Evolutionary conservation across 2,113 vertebrate genomes (phyloP).

Genomic region (Saguinus midas): DNA sequence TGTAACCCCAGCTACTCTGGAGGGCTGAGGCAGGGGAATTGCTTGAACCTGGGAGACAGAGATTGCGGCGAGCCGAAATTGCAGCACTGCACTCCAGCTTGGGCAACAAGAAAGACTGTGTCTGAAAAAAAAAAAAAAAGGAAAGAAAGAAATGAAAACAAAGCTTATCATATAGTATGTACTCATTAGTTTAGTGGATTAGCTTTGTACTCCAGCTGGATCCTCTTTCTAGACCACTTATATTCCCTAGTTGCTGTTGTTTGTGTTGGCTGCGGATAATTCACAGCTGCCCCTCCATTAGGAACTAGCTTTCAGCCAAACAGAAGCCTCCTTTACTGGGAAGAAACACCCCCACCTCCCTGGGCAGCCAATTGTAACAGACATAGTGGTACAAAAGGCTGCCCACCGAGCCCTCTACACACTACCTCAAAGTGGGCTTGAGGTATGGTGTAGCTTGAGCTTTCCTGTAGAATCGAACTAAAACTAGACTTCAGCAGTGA

Average conservation of each 20-base stretch:
- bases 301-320: not conserved
- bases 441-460: fast-evolving
- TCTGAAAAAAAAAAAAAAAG: too few species aligned
- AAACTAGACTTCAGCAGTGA: not conserved
- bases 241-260: not conserved
- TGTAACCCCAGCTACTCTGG: too few species aligned
- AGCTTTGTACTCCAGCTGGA: not conserved
- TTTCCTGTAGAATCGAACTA: not conserved
- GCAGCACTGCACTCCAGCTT: too few species aligned
- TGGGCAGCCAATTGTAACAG: not conserved
- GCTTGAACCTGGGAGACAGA: too few species aligned
- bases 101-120: too few species aligned
- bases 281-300: not conserved
- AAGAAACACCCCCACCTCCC: not conserved
- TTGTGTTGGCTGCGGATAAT: not conserved
- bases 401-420: fast-evolving
- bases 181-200: not conserved
- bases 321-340: not conserved
- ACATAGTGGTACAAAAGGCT: not conserved
- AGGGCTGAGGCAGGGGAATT: too few species aligned
- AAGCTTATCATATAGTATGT: not conserved
- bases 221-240: not conserved
- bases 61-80: too few species aligned
- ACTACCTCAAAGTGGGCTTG: not conserved
- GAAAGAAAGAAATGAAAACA: not conserved